Base-by-base conservation (phyloP, 2,113 vertebrate genomes). In the cattle (Bos taurus) region DNA sequence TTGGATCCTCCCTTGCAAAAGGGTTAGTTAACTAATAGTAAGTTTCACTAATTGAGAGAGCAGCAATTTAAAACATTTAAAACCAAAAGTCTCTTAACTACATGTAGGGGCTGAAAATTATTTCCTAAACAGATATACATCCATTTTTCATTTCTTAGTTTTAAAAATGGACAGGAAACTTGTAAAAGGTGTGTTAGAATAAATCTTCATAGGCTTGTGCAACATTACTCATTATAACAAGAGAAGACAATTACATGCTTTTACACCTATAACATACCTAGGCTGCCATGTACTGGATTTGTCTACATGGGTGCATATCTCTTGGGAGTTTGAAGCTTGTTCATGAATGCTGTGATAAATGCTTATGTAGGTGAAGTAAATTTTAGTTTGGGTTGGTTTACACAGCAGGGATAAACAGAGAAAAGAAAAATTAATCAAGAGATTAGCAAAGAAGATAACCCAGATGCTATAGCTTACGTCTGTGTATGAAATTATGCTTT, bases 241-340 rank as follows among this genome's bases (percentile, higher is more conserved):
- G 71, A 59, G 57, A 97, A 97, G 96, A 95, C 89, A 95, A 96
- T 97, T 96, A 97, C 88, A 62, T 91, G 57, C 89, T 91, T 92
- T 97, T 96, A 88, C 57, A 97, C 64, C 83, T 74, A 90, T 97
- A 89, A 93, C 86, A 80, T 74, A 81, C 91, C 26, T 87, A 92
- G 97, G 30, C 82, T 96, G 94, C 94, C 89, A 97, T 89, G 95
- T 94, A 93, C 84, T 89, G 36, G 26, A 94, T 83, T 88, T 89
- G 77, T 94, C 91, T 97, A 96, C 86, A 94, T 5, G 43, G 54
- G 48, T 67, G 74, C 46, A 6, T 88, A 90, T 78, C 46, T 95
- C 85, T 52, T 93, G 40, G 57, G 62, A 96, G 43, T 96, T 84
- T 92, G 91, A 95, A 87, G 52, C 17, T 95, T 97, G 28, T 25